Percentiles rank a stretch among this genome's conserved stretches.
These are phyloP conservation scores for Cardiocondyla obscurior DNA, from an alignment of 1,140 invertebrate species.

Conservation along the genomic window DNA sequence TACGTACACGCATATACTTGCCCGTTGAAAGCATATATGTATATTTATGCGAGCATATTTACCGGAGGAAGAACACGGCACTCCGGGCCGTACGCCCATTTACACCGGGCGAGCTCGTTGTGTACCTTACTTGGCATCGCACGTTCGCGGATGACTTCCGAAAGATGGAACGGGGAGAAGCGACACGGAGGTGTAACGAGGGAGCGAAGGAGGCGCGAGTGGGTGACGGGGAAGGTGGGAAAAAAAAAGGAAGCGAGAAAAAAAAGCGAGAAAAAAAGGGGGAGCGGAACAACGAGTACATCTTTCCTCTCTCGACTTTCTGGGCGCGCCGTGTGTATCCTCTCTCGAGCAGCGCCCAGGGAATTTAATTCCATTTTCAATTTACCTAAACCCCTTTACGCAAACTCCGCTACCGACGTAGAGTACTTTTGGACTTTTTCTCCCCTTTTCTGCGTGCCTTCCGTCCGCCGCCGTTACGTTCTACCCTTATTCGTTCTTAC, in stretches of 20 bases:
- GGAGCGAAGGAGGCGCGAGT: neutral
- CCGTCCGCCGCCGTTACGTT: neutral
- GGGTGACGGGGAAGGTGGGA: neutral
- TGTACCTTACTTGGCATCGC: conserved; percentile 36
- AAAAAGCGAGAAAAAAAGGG: neutral
- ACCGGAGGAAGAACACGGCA: conserved; percentile 15
- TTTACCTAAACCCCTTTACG: conserved; percentile 75
- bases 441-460: conserved; percentile 41
- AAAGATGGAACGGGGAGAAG: conserved; percentile 30
- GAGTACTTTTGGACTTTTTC: conserved; percentile 60
- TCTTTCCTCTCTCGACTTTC: conserved; percentile 65
- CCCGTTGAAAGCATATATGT: neutral
- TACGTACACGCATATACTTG: neutral
- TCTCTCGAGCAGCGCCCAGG: conserved; percentile 64
- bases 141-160: conserved; percentile 52
- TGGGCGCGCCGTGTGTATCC: conserved; percentile 59
- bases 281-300: conserved; percentile 56
- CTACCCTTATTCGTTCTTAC: conserved; percentile 12
- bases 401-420: conserved; percentile 67
- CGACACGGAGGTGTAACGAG: neutral
- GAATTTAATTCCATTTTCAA: conserved; percentile 80
- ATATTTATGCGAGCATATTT: conserved; percentile 53
- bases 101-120: conserved; percentile 38
- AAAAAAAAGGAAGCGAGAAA: neutral
- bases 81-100: conserved; percentile 53